Evolutionary conservation across 1,140 invertebrate species (phyloP).

Genomic region (Gyrodactylus bullatarudis): DNA sequence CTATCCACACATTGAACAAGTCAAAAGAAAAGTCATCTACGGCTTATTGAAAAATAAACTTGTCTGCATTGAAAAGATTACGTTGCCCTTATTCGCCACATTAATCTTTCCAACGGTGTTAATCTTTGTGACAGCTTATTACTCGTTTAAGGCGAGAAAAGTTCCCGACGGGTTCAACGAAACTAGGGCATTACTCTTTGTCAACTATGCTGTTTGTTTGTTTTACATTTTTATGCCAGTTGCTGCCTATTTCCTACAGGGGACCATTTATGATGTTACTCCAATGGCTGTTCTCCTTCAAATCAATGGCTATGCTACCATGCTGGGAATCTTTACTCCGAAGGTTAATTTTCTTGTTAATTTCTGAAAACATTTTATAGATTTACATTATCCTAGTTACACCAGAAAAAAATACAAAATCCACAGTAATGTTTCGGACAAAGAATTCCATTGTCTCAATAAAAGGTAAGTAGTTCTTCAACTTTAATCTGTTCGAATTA

Average conservation of each 20-base stretch:
- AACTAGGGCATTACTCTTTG: neutral
- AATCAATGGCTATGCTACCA: neutral
- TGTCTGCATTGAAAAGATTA: neutral
- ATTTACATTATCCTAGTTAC: neutral
- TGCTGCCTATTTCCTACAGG: neutral
- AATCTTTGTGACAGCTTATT: neutral
- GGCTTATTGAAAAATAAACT: neutral
- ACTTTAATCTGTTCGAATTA: no score
- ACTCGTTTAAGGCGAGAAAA: conserved; percentile 1
- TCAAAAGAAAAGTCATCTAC: neutral
- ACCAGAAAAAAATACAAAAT: neutral
- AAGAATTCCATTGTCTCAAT: neutral
- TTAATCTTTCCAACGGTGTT: neutral
- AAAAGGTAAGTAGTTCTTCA: no score
- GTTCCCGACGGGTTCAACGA: conserved; percentile 3
- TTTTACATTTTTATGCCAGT: neutral
- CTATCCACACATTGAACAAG: neutral
- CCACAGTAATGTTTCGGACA: neutral
- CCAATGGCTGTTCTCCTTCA: neutral
- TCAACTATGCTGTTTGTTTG: neutral
- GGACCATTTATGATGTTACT: neutral
- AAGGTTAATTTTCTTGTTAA: neutral
- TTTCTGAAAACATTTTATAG: neutral
- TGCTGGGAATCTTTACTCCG: neutral
- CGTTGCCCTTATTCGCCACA: neutral